Base-by-base conservation (phyloP, 1,140 invertebrate genomes). In the Drosophila pandora region DNA sequence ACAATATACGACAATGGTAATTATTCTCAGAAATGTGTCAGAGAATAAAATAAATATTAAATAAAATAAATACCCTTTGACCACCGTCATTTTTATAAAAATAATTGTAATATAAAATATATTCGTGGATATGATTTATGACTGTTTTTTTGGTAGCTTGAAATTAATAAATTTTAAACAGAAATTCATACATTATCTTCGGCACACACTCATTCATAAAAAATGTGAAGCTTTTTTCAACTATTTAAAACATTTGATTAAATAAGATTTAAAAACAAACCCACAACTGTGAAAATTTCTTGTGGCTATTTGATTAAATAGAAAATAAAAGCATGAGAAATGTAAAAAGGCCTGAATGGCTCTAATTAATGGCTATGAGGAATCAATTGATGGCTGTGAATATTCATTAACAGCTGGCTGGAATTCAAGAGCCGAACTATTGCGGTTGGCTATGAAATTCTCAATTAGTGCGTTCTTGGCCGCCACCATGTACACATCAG, bases 351-450 rank as follows among this genome's bases (percentile, higher is more conserved):
- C 34, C 10, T 37, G 34, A 37, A 37, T 37, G 34, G 10, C 10
- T 37, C 34, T 37, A 37, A 37, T 37, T 4, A 10, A n/a, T 37
- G 34, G 12, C 34, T 37, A 37, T 37, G 12, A 37, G 9, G 12
- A 37, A 37, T 4, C 34, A 37, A 37, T 37, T 10, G 34, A 37
- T 37, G 34, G 10, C 10, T 17, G 25, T 28, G 13, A 13, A 23
- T 13, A 45, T 34, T 25, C 17, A 25, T 21, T 23, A 48, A 5
- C 69, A 72, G 56, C 67, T 72, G 65, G 8, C 32, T 7, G 6
- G 21, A 12, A 13, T n/a, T 43, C 13, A 41, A 43, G 32, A 32
- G 32, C 2, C 37, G 34, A 43, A 39, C 47, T 49, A 32, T 13
- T 41, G 57, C 7, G 48, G 25, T 21, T 21, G 17, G 37, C n/a